Evolutionary conservation across 2,888 invertebrate species (phyloP).

Genomic region (Agrotis exclamationis): DNA sequence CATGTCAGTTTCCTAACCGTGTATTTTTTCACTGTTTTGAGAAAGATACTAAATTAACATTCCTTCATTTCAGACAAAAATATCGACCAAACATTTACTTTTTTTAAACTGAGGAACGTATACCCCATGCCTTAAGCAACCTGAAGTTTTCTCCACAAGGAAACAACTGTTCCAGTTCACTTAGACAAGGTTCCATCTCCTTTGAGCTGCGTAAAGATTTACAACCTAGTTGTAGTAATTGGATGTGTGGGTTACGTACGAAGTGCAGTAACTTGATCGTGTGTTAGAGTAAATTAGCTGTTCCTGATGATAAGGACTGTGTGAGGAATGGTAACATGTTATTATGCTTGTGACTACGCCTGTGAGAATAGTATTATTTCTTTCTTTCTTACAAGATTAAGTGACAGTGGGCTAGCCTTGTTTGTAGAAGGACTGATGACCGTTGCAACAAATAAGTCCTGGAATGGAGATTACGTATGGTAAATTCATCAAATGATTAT

Average conservation of each 20-base stretch:
- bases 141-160: conserved; percentile 60
- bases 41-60: background rate
- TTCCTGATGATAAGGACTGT: conserved; percentile 4
- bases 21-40: too few relatives aligned
- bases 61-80: background rate
- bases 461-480: background rate
- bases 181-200: conserved; percentile 71
- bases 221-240: conserved; percentile 70
- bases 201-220: conserved; percentile 68
- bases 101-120: conserved; percentile 23
- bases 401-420: background rate
- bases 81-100: background rate
- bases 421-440: background rate
- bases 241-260: conserved; percentile 53
- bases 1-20: too few relatives aligned
- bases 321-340: background rate
- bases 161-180: conserved; percentile 67
- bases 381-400: background rate
- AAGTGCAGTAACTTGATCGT: conserved; percentile 27
- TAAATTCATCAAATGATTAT: too few relatives aligned
- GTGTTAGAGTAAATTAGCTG: conserved; percentile 24
- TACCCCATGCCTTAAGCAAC: conserved; percentile 36
- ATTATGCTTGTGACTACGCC: background rate
- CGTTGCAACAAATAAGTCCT: background rate
- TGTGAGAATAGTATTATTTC: too few relatives aligned